phyloP scores from a whole-genome alignment of 2,113 vertebrate genomes.

The Hydrochoerus hydrochaeris region DNA sequence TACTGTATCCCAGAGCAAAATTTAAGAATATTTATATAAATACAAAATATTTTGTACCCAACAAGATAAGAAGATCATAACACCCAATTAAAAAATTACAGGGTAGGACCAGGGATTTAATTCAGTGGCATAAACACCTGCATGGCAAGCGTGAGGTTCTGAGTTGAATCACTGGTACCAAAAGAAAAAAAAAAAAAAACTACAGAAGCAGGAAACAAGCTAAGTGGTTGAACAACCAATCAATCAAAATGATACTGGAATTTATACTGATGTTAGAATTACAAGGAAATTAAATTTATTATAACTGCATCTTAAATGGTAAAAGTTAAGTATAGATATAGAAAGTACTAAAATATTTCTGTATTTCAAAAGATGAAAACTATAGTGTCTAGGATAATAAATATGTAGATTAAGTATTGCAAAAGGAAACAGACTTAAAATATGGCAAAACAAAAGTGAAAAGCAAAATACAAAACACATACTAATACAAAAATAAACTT shows the following conservation, averaged over 20 bases:
- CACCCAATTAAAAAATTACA: neutral
- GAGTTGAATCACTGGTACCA: no score
- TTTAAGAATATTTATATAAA: neutral
- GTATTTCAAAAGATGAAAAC: neutral
- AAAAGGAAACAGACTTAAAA: neutral
- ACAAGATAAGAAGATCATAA: neutral
- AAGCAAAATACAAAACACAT: neutral
- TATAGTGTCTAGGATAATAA: neutral
- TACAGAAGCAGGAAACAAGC: neutral
- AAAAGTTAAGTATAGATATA: neutral
- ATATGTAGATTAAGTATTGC: neutral
- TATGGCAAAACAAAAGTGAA: neutral
- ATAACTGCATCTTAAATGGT: neutral
- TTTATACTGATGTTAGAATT: neutral
- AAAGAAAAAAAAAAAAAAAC: no score
- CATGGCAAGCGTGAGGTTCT: no score
- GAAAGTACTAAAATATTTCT: neutral
- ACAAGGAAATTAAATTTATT: neutral
- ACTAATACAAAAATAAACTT: neutral
- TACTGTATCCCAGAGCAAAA: neutral
- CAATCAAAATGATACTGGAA: neutral
- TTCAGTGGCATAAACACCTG: no score
- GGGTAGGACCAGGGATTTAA: neutral
- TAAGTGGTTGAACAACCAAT: neutral
- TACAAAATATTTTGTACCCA: neutral